Base-by-base conservation (phyloP, 2,888 invertebrate species). In the Zaprionus obscuricornis region DNA sequence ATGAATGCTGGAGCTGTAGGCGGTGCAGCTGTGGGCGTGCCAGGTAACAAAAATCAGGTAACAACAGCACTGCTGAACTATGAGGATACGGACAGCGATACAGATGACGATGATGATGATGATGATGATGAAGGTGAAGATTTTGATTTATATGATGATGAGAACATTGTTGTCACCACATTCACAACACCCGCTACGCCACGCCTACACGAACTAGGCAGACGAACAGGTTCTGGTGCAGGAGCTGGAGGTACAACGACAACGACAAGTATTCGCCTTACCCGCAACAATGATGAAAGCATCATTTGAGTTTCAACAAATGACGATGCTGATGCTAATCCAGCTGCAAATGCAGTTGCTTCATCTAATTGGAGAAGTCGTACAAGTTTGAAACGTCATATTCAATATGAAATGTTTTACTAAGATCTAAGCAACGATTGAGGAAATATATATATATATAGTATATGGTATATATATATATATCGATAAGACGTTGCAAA, bases 31-130 rank as follows among this genome's bases (percentile, higher is more conserved):
- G 70, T 70, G 13, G 70, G 66, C 17, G 70, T 83, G 33, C 66
- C 77, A 2, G 78, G 85, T 13, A 92, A 92, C 63, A 91, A 93
- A 88, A 93, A 93, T 6, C 89, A 87, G 64, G 88, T 89, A 6
- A 90, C 90, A 17, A 91, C 93, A 0, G 92, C 92, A 0, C 89
- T 94, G 7, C 92, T 95, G 2, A 92, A 92, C 55, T 88, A 88
- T 13, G 92, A 92, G 54, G 91, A 89, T 26, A 78, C 92, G 42
- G 91, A 89, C 24, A 79, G 72, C 31, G 88, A 89, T 8, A 86
- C 88, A 22, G 89, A 89, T 26, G 88, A 89, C 57, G 85, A 85
- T n/a, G 89, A 88, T 1, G 86, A 87, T 1, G 82, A 81, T 2
- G 87, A 87, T 40, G 86, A 87, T 18, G 89, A 89, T 49, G 88